Evolutionary conservation across 2,888 invertebrate species (phyloP).

Genomic region (Rhorus exstirpatorius): DNA sequence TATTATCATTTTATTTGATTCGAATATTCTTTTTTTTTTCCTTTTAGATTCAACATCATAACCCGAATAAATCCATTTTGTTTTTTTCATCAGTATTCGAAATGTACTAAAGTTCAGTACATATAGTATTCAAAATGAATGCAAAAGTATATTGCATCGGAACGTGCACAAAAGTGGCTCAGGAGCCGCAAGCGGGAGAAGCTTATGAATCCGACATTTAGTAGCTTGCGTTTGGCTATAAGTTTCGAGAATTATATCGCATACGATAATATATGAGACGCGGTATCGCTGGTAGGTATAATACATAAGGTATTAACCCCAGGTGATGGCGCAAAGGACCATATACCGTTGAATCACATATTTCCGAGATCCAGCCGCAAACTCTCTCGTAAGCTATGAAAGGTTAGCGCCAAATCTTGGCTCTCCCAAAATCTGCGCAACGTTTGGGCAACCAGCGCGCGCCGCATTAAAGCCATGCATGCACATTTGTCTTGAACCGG

Average conservation of each 20-base stretch:
- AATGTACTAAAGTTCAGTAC: background rate
- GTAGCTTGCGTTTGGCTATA: slow-evolving; percentile 73
- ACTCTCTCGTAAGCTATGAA: slow-evolving; percentile 77
- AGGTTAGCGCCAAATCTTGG: slow-evolving; percentile 64
- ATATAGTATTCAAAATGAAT: too few relatives aligned
- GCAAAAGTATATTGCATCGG: background rate
- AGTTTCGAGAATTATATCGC: slow-evolving; percentile 79
- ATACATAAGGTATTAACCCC: slow-evolving; percentile 82
- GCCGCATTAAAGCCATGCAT: slow-evolving; percentile 38
- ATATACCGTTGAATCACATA: slow-evolving; percentile 73
- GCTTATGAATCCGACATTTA: slow-evolving; percentile 79
- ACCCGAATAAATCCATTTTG: too few relatives aligned
- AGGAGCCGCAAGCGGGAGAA: slow-evolving; percentile 22
- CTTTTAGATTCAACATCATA: too few relatives aligned
- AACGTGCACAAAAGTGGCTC: slow-evolving; percentile 25
- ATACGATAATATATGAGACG: slow-evolving; percentile 77
- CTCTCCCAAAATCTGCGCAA: slow-evolving; percentile 58
- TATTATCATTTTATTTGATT: too few relatives aligned
- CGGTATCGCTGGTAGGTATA: slow-evolving; percentile 75
- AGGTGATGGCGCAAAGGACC: slow-evolving; percentile 77
- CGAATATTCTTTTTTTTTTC: too few relatives aligned
- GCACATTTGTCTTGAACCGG: slow-evolving; percentile 44
- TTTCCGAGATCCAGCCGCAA: slow-evolving; percentile 82
- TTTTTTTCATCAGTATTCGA: too few relatives aligned
- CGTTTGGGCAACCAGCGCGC: slow-evolving; percentile 10